Evolutionary conservation across 1,140 invertebrate genomes (phyloP).

Genomic region (Lordiphosa clarofinis): DNA sequence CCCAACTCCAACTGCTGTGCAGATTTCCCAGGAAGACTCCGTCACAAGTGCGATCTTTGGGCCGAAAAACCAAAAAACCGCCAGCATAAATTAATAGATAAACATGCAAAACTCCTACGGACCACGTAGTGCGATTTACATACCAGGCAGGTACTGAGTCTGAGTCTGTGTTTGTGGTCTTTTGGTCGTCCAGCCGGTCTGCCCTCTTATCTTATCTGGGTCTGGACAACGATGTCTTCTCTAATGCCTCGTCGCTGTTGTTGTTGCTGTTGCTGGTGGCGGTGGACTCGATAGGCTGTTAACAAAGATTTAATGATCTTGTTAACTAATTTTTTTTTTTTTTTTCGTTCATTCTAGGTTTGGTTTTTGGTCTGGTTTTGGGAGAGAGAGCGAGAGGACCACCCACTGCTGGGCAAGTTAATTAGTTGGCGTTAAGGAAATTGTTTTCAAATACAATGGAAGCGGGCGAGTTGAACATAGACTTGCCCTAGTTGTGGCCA

Average conservation of each 20-base stretch:
- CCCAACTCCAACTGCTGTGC: conserved; percentile 29
- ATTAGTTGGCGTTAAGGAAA: conserved; percentile 43
- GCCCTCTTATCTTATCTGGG: conserved; percentile 15
- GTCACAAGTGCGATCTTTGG: conserved; percentile 44
- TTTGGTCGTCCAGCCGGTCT: conserved; percentile 7
- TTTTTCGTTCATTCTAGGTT: conserved; percentile 11
- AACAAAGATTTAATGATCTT: conserved; percentile 75
- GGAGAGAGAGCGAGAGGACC: conserved; percentile 23
- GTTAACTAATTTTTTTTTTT: conserved; percentile 61
- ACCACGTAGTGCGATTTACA: conserved; percentile 48
- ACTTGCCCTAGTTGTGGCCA: not conserved
- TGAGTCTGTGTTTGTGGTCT: conserved; percentile 17
- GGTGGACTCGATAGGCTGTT: conserved; percentile 39
- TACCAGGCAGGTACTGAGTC: conserved; percentile 15
- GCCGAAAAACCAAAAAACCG: conserved; percentile 44
- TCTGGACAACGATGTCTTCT: conserved; percentile 29
- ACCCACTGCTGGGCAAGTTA: conserved; percentile 69
- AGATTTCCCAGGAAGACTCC: conserved; percentile 25
- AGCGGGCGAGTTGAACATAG: conserved; percentile 4
- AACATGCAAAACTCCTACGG: conserved; percentile 53
- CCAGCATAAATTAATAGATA: conserved; percentile 76
- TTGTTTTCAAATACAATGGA: conserved; percentile 32
- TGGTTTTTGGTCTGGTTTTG: conserved; percentile 18
- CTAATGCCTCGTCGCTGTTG: conserved; percentile 28
- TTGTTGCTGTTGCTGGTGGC: conserved; percentile 12